Base-by-base conservation (phyloP, 2,797 vertebrate genomes). In the Moxostoma hubbsi region DNA sequence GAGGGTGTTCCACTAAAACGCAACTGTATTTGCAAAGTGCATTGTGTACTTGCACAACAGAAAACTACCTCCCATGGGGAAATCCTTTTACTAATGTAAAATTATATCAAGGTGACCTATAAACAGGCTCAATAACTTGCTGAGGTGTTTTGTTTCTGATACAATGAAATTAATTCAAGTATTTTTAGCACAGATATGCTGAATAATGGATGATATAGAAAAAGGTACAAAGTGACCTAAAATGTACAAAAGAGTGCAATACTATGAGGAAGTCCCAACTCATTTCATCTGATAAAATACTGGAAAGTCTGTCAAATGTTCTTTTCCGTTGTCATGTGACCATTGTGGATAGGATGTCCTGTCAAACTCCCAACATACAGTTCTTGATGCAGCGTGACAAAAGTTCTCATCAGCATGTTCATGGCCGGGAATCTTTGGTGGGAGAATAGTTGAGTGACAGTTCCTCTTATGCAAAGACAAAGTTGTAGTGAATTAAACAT, bases 361-460 rank as follows among this genome's bases (percentile, higher is more conserved):
- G 67, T 67, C 51, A 69, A 68, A 68, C 43, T 75, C 51, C 74
- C 9, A 2, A 70, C 70, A 64, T 7, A 1, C n/a, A 54, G 53
- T 58, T 45, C 68, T 64, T 57, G 43, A 75, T 58, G 9, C n/a
- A 53, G 76, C 64, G 8, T 55, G 50, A 74, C 64, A 79, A 55
- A 63, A 76, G 75, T 16, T 66, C 54, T 66, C 58, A 36, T 24
- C 55, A 9, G 36, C 4, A 10, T 69, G 68, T 81, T 81, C 63
- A 75, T n/a, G 54, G 57, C 9, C 13, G 15, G 54, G 51, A 50
- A 61, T 57, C 15, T 67, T 43, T 13, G 43, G 50, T 80, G 71
- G 72, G 72, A 79, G 79, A 80, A 73, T 68, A 58, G 58, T 59
- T 76, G 83, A 75, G 54, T 82, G 73, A 50, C 80, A 74, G 72